Conservation (phyloP, 2,113 vertebrate genomes). For the Arvicanthis niloticus region DNA sequence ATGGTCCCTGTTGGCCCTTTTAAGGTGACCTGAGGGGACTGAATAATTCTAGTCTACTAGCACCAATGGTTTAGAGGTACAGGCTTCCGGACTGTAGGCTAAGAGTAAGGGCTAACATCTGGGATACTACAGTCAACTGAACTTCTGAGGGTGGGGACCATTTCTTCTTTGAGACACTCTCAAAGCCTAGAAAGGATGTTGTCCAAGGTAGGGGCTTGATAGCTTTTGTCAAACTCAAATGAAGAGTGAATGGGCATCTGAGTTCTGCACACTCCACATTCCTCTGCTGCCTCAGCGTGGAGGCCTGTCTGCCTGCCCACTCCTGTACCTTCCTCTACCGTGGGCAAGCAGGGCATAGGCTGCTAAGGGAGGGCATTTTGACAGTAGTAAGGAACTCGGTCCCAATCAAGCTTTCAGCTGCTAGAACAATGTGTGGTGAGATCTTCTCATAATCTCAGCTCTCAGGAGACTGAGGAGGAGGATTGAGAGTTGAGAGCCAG, state of each 20-base stretch:
- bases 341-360: neutral
- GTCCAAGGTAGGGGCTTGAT: neutral
- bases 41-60: neutral
- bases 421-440: neutral
- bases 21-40: neutral
- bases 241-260: neutral
- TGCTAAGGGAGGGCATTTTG: neutral
- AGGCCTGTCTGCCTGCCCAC: neutral
- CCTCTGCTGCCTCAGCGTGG: rapidly evolving
- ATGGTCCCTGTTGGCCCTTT: neutral
- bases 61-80: neutral
- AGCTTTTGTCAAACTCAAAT: neutral
- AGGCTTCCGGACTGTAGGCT: neutral
- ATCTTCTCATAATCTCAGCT: neutral
- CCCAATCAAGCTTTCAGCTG: neutral
- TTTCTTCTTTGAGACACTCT: neutral
- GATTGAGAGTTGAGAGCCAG: neutral
- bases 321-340: neutral
- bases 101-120: neutral
- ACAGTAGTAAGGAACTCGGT: neutral
- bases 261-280: no score
- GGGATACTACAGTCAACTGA: neutral
- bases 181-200: neutral
- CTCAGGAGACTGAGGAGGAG: neutral
- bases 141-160: neutral